Evolutionary conservation across 2,113 vertebrate species (phyloP), one percentile per base, ranked within the genome.

Genomic region (Phylloscopus trochiloides): DNA sequence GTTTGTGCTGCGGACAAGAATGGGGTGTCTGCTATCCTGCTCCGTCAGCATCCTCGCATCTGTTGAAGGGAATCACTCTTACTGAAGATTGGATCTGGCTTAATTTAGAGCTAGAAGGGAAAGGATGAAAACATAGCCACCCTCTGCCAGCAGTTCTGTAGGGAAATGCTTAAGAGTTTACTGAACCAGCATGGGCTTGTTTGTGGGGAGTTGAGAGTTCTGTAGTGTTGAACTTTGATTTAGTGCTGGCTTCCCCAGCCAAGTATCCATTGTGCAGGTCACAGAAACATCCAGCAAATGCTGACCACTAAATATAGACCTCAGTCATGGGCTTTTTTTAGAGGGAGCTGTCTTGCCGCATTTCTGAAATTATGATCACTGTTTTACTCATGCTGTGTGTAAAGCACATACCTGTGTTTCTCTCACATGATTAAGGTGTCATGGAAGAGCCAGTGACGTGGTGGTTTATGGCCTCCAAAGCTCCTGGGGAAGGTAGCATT

Each of bases 231-330:
- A 71, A 38, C n/a, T 63, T 82, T 1, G 10, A 8, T 63, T 76
- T 73, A 47, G 54, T 24, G 17, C 67, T 58, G 32, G 50, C 55
- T 92, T 85, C 19, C 2, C 67, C 63, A 48, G 50, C 51, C n/a
- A 43, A 48, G 67, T 70, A 61, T 40, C 45, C 22, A 43, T 80
- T 13, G 74, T 88, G 79, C 92, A 78, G 88, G 68, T 88, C 68
- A 66, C 54, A 92, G 90, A 93, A 93, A 63, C 82, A 40, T 87
- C 83, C 50, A 90, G 90, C 90, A 86, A 86, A 89, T 86, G 67
- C 4, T 95, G 86, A 91, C 93, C 94, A 92, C 92, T 94, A 92
- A 97, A 90, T 79, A 93, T 47, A 96, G 90, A 90, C 68, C 28
- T 92, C 10, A 16, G 93, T 96, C 92, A 95, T 4, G 26, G 67